Base-by-base conservation (phyloP, 2,797 vertebrate species). In the Hoplostethus atlanticus region DNA sequence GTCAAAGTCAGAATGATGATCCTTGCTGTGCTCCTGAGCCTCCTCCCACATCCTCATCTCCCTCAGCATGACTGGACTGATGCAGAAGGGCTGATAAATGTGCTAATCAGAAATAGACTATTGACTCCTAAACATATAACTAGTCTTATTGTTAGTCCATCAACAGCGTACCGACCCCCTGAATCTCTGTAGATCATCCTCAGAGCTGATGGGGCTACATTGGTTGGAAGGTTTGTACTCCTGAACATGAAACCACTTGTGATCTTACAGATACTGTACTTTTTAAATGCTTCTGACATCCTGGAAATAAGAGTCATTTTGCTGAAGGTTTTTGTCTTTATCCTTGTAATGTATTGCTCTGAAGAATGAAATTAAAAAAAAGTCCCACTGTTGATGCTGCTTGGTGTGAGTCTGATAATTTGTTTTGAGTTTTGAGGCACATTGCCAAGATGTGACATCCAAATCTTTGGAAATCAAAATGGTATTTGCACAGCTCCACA, bases 401-500 rank as follows among this genome's bases (percentile, higher is more conserved):
- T 50, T 50, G 47, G 47, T 11, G 11, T 13, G 4, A 44, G 13
- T 4, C 11, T 44, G 42, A 9, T 42, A 10, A 10, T 42, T 8
- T 42, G 40, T 6, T 10, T 42, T 10, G 25, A 58, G 46, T 70
- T 21, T 46, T 10, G 34, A 66, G 21, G 57, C 59, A 47, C 47
- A 30, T 40, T 51, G 52, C 53, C 34, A 46, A 0, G 40, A 62
- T 65, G 67, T 50, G 63, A 8, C 42, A 28, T 59, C n/a, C 50
- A 44, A 1, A 13, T 65, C 63, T 63, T 55, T 3, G 42, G 38
- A 72, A 77, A 76, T 72, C 53, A 38, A 64, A 73, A 61, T 15
- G 46, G 3, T n/a, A 71, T 84, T 77, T 75, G 70, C 71, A 68
- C 69, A 25, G 17, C 48, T 65, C n/a, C 51, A 15, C 40, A 64